These are phyloP conservation scores for Anhinga anhinga DNA, from an alignment of 2,113 vertebrate species.

Conservation along the genomic window DNA sequence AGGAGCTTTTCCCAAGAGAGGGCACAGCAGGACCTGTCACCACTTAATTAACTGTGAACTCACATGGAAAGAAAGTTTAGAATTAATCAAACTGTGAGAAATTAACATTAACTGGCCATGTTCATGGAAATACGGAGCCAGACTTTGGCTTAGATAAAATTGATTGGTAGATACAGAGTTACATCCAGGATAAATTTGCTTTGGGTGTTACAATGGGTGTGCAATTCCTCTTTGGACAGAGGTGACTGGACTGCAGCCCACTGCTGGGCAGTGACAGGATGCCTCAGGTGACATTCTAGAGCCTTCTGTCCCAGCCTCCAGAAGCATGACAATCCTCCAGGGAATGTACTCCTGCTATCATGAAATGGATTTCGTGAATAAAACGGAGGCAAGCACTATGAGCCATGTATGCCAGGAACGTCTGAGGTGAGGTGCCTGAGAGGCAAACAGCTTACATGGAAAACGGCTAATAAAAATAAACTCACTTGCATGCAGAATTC, in stretches of 20 bases:
- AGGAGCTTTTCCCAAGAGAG: background rate
- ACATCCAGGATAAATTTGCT: background rate
- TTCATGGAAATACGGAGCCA: background rate
- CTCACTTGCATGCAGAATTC: background rate
- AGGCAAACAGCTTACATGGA: background rate
- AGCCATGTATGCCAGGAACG: background rate
- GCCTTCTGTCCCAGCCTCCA: background rate
- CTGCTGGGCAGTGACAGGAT: background rate
- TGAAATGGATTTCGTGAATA: background rate
- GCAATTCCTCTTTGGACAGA: background rate
- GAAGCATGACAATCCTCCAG: background rate
- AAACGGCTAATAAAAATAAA: background rate
- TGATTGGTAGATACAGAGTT: background rate
- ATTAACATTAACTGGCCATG: background rate
- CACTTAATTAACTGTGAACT: background rate
- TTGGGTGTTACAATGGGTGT: accelerated
- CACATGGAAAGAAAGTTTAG: background rate
- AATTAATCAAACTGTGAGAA: background rate
- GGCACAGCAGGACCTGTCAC: background rate
- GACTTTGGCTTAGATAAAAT: background rate
- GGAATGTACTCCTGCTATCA: background rate
- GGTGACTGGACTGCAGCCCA: background rate
- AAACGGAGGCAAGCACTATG: background rate
- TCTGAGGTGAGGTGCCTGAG: background rate
- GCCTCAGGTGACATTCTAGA: background rate